phyloP scores from a whole-genome alignment of 1,140 invertebrate species.

The Camponotus pennsylvanicus region DNA sequence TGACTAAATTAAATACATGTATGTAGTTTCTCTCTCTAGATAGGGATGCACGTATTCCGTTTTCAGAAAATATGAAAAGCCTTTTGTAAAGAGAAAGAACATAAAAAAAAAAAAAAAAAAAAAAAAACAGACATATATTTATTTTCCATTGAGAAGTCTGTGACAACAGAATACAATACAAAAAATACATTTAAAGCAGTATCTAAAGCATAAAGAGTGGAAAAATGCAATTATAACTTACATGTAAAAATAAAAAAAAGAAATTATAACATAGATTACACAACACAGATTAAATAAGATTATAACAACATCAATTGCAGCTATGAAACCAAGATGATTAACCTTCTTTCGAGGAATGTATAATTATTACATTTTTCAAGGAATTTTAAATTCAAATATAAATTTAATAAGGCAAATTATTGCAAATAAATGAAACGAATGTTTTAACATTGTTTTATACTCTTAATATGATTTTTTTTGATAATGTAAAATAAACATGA shows the following conservation, averaged over 20 bases:
- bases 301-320: not conserved
- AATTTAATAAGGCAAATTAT: not conserved
- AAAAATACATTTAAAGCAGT: not conserved
- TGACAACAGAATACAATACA: conserved; percentile 1
- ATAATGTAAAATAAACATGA: not conserved
- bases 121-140: conserved; percentile 5
- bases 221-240: conserved; percentile 1
- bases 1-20: conserved; percentile 47
- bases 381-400: not conserved
- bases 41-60: conserved; percentile 4
- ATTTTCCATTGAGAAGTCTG: conserved; percentile 40
- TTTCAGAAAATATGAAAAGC: conserved; percentile 22
- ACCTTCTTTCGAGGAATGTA: not conserved
- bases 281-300: not conserved
- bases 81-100: conserved; percentile 29
- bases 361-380: not conserved
- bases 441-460: not conserved
- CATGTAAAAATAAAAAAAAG: too few relatives aligned
- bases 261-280: not conserved
- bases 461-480: not conserved
- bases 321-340: conserved; percentile 7
- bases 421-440: conserved; percentile 7
- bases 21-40: not conserved
- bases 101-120: not conserved
- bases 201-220: not conserved